Base-by-base conservation (phyloP, 2,113 vertebrate genomes). In the Copsychus sechellarum region DNA sequence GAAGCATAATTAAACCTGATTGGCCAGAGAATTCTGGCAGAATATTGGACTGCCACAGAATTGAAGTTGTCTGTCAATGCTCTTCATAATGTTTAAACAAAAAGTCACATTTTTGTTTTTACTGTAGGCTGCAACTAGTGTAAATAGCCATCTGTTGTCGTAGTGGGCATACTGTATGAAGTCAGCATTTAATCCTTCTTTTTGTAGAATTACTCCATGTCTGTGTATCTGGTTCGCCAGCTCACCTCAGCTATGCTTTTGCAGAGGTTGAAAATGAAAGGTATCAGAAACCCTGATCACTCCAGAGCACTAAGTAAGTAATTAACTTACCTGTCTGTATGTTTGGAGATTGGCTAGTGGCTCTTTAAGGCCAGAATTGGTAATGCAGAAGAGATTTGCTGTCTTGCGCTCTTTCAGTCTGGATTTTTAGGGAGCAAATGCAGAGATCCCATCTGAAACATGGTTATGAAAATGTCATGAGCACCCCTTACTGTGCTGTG, bases 241-340 rank as follows among this genome's bases (percentile, higher is more conserved):
- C 98, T 99, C 74, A 99, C 99, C 1, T 99, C 99, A 15, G 98
- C 99, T 5, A 98, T 99, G 97, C 98, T 99, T 84, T 93, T 99
- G 87, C 99, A 99, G 97, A 99, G 99, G 92, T 98, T 99, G 86
- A 98, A 98, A 97, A 98, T 99, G 98, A 99, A 99, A 97, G 99
- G 99, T 84, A 99, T 99, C 97, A 97, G 99, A 94, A 99, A 99
- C 94, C 98, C 99, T 8, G 99, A 99, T 97, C 99, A 99, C 98
- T 99, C 99, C 95, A 98, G 99, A 98, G 99, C 99, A 25, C 97
- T 99, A 60, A 99, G 99, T 99, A 98, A 98, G 98, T 98, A 65
- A 29, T 76, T 22, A 61, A 67, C 9, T 86, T 84, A 18, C 42
- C 21, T 53, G 5, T 40, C 64, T 90, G 11, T 79, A 34, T 26